Evolutionary conservation across 2,113 vertebrate species (phyloP), one percentile per base, ranked within the genome.

Genomic region (Oophaga pumilio): DNA sequence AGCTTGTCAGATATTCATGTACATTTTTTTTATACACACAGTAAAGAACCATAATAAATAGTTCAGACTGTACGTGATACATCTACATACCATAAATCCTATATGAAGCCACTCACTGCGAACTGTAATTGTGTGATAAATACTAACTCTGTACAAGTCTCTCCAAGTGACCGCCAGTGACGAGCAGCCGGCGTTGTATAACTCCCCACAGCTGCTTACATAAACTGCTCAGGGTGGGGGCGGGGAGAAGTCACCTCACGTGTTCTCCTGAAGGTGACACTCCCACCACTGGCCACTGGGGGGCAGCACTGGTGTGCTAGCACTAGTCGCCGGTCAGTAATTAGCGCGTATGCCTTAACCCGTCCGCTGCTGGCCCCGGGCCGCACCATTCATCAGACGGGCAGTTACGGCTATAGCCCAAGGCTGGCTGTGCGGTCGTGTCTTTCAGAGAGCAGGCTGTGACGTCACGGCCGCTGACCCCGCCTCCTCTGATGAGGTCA

Each of bases 151-250:
- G n/a, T n/a, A n/a, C n/a, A n/a, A n/a, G n/a, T n/a, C n/a, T n/a
- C n/a, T n/a, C n/a, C n/a, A n/a, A n/a, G n/a, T n/a, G n/a, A n/a
- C n/a, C n/a, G 53, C 53, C 9, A 8, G 53, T 9, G 53, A 9
- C 53, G 53, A 56, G 53, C 53, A 8, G 53, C 53, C 53, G 17
- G 8, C 28, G 57, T 86, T 78, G 59, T 64, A 56, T 86, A 86
- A 68, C 85, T 68, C n/a, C 20, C 15, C 43, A 20, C 59, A 66
- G 74, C 85, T n/a, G 43, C 28, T 86, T 86, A 86, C 60, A 86
- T 86, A 86, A 86, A 66, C 60, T 9, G 0, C 8, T 8, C 56
- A 10, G 68, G 66, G 2, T 76, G 60, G 73, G 85, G 59, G 74
- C 22, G 12, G 24, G 22, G 56, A 78, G 52, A 62, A 2, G 56